phyloP scores from a whole-genome alignment of 2,113 vertebrate genomes.

The Saccopteryx leptura region DNA sequence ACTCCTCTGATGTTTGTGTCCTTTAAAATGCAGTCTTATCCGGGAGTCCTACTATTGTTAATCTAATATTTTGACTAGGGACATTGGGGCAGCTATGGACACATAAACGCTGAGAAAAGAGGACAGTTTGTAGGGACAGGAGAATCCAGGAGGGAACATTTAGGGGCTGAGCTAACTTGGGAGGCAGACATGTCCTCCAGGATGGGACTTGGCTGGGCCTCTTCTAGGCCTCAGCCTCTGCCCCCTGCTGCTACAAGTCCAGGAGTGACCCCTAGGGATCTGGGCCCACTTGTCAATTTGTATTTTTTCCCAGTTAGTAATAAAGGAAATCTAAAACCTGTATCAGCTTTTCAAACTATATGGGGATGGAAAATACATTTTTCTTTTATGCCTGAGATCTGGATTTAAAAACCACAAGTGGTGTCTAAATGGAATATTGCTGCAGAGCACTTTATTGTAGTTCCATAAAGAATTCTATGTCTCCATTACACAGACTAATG shows the following conservation, averaged over 20 bases:
- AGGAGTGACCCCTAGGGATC: conserved; percentile 4
- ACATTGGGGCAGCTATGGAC: neutral
- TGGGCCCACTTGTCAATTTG: neutral
- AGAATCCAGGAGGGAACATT: neutral
- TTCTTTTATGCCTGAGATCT: conserved; percentile 45
- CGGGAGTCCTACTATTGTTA: neutral
- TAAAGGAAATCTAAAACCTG: conserved; percentile 5
- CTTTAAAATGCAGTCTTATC: neutral
- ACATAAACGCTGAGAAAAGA: neutral
- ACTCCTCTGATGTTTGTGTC: neutral
- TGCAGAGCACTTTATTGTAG: conserved; percentile 76
- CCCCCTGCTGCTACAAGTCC: neutral
- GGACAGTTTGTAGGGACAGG: neutral
- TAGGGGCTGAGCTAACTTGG: neutral
- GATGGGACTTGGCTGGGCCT: neutral
- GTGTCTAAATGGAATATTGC: conserved; percentile 71
- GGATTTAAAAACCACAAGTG: conserved; percentile 68
- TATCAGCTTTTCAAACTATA: conserved; percentile 49
- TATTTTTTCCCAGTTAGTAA: neutral
- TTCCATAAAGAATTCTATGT: conserved; percentile 81
- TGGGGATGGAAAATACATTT: neutral
- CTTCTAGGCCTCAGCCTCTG: neutral
- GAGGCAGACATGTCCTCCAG: neutral
- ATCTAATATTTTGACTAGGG: neutral
- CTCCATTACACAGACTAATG: conserved; percentile 88